Conservation (phyloP, 1,140 invertebrate genomes). For the Zaprionus kolodkinae region DNA sequence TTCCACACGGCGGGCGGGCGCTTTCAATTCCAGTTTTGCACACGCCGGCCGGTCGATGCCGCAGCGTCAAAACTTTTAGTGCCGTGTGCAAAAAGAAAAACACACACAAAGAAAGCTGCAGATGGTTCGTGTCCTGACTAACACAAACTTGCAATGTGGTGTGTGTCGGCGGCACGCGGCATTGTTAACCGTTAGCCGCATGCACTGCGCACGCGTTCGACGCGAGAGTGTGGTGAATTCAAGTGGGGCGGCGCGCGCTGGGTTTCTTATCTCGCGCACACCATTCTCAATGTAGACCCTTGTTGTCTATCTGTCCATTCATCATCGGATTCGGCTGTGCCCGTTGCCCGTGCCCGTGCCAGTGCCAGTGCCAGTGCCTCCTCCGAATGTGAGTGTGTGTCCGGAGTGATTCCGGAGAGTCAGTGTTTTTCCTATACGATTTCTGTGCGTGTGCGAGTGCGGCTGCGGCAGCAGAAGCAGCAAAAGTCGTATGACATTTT, state of each 20-base stretch:
- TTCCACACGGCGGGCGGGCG: constrained; percentile 65
- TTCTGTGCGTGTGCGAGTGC: constrained; percentile 53
- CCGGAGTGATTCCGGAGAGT: constrained; percentile 34
- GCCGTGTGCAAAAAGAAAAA: constrained; percentile 64
- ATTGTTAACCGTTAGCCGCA: constrained; percentile 15
- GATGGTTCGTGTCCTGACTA: constrained; percentile 28
- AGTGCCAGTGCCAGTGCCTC: constrained; percentile 20
- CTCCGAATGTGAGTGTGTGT: constrained; percentile 35
- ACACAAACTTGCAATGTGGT: constrained; percentile 10
- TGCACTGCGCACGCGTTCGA: constrained; percentile 35
- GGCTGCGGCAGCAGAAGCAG: constrained; percentile 69
- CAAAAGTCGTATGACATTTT: constrained; percentile 57
- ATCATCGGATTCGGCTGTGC: constrained; percentile 48
- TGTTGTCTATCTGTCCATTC: constrained; percentile 49
- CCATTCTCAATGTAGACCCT: constrained; percentile 37
- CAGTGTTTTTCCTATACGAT: constrained; percentile 59
- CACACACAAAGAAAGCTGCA: constrained; percentile 8
- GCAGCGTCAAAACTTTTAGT: constrained; percentile 13
- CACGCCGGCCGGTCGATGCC: constrained; percentile 49
- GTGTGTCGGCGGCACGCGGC: not conserved
- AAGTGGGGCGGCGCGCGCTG: constrained; percentile 37
- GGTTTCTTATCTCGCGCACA: constrained; percentile 41
- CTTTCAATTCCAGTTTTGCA: constrained; percentile 68
- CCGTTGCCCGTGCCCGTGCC: constrained; percentile 22
- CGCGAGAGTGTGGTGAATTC: constrained; percentile 32